A percentile compares a stretch with the other conserved stretches of the same genome.
Evolutionary conservation across 2,797 vertebrate species (phyloP).

Genomic region (Gymnothorax javanicus): DNA sequence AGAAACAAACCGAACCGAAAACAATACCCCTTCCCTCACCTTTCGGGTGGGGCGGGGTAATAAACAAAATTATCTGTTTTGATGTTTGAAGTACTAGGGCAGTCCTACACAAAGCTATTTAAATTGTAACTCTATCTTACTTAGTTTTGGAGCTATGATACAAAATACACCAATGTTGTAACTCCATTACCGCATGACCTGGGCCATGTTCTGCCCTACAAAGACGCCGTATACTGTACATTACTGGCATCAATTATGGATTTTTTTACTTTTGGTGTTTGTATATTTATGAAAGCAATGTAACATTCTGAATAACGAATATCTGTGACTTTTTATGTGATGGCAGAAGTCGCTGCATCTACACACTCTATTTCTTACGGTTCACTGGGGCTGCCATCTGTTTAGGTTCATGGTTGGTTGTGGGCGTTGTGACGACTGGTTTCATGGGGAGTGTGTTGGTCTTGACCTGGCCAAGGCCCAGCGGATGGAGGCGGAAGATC

Average conservation of each 20-base stretch:
- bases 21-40: too few relatives aligned
- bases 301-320: background rate
- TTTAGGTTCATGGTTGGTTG: constrained; percentile 98
- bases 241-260: background rate
- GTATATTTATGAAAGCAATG: background rate
- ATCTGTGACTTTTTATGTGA: background rate
- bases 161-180: too few relatives aligned
- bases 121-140: too few relatives aligned
- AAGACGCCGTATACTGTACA: background rate
- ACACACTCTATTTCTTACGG: background rate
- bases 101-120: too few relatives aligned
- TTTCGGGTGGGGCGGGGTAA: too few relatives aligned
- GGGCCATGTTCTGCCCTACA: background rate
- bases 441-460: constrained; percentile 96
- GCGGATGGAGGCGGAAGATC: constrained; percentile 95
- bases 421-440: constrained; percentile 97
- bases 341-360: background rate
- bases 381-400: background rate
- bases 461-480: constrained; percentile 91
- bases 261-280: background rate
- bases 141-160: too few relatives aligned
- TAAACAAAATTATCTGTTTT: too few relatives aligned
- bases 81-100: too few relatives aligned
- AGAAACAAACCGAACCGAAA: too few relatives aligned
- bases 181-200: too few relatives aligned